Conservation (phyloP, 2,888 invertebrate genomes). For the Antitype chi region DNA sequence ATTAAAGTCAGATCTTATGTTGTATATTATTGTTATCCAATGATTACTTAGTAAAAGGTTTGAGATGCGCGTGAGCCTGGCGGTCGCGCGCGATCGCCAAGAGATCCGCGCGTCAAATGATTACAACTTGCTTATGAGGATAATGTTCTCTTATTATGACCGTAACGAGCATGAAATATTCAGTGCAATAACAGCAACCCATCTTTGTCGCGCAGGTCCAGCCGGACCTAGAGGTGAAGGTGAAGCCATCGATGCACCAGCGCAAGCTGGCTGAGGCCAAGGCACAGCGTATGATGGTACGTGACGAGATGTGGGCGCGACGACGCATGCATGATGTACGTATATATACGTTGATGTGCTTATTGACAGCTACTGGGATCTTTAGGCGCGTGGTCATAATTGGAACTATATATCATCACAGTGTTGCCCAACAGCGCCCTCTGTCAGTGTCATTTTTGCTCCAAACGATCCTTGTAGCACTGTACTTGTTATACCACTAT, state of each 20-base stretch:
- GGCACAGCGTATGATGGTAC: constrained; percentile 94
- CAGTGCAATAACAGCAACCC: background rate
- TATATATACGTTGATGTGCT: constrained; percentile 50
- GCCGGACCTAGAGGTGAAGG: constrained; percentile 98
- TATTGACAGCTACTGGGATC: background rate
- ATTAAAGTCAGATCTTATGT: background rate
- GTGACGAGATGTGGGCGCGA: constrained; percentile 92
- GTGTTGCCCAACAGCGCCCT: background rate
- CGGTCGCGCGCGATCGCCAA: constrained; percentile 75
- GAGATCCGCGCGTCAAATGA: constrained; percentile 86
- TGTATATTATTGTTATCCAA: constrained; percentile 65
- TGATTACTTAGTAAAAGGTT: constrained; percentile 91
- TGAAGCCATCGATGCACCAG: constrained; percentile 96
- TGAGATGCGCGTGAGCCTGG: constrained; percentile 89
- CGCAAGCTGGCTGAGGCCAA: constrained; percentile 96
- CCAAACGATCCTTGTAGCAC: background rate
- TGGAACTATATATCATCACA: background rate
- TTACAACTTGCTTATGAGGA: constrained; percentile 84
- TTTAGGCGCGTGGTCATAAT: background rate
- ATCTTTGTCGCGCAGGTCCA: constrained; percentile 84
- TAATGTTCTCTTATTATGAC: constrained; percentile 37
- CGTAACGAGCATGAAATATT: no score
- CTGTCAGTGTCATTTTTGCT: background rate
- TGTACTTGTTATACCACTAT: constrained; percentile 7
- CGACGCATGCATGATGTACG: constrained; percentile 91